Evolutionary conservation across 2,797 vertebrate genomes (phyloP).

Genomic region (Sebastes aleutianus): DNA sequence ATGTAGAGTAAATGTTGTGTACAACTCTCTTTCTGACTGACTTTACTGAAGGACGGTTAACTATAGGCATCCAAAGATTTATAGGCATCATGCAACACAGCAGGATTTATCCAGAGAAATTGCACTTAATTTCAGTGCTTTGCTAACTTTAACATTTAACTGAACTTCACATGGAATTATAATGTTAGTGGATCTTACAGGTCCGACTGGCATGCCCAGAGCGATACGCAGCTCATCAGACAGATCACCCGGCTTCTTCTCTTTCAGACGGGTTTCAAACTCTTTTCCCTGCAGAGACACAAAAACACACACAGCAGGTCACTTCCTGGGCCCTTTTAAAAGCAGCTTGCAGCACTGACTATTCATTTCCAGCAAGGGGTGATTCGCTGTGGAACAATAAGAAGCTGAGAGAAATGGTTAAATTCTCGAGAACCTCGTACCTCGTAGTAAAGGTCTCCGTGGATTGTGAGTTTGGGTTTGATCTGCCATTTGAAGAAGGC

Average conservation of each 20-base stretch:
- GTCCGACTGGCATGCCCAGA: slow-evolving; percentile 93
- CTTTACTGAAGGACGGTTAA: too few species aligned
- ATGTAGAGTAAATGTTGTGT: too few species aligned
- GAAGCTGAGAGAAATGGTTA: too few species aligned
- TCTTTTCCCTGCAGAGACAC: slow-evolving; percentile 87
- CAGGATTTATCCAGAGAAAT: background rate
- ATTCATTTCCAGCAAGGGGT: background rate
- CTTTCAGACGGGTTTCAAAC: slow-evolving; percentile 94
- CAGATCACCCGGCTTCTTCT: slow-evolving; percentile 94
- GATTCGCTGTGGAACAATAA: background rate
- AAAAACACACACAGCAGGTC: background rate
- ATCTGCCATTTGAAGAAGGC: slow-evolving; percentile 99
- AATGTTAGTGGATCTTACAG: slow-evolving; percentile 70
- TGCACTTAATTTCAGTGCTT: background rate
- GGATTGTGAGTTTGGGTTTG: slow-evolving; percentile 94
- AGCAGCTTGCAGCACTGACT: background rate
- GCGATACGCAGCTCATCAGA: slow-evolving; percentile 92
- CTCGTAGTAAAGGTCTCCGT: slow-evolving; percentile 95
- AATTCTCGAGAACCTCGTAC: slow-evolving; percentile 39
- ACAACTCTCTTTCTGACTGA: too few species aligned
- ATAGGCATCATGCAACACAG: too few species aligned
- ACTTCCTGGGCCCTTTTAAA: too few species aligned
- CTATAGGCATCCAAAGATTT: too few species aligned
- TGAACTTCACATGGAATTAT: accelerated
- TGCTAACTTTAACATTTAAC: background rate